Base-by-base conservation (phyloP, 2,797 vertebrate species). In the Notolepis coatsorum region DNA sequence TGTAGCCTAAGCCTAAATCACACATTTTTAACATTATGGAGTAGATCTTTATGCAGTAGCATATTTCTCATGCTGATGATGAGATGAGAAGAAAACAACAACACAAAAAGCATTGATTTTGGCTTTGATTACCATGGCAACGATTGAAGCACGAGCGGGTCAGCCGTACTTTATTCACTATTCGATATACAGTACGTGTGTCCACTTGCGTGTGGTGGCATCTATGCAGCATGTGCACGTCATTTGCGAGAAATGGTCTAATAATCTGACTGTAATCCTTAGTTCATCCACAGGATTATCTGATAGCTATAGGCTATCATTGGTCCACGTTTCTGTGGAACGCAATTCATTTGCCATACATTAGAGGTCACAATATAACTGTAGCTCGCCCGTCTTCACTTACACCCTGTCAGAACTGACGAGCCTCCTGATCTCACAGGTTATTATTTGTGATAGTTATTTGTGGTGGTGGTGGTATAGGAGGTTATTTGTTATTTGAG, bases 231-330 rank as follows among this genome's bases (percentile, higher is more conserved):
- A 35, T 18, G 59, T 17, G 24, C 51, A 60, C 71, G 31, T 24
- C 8, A 4, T 46, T 4, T 46, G 59, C 43, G 48, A 72, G 47
- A 80, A 70, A 24, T 25, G 38, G 45, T 74, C 21, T 37, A 54
- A 13, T 82, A 81, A 77, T 81, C 75, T 68, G 33, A 3, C 21
- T 33, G 38, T 80, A 79, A 84, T 84, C 79, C 68, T 42, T 2
- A 24, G 10, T 63, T 61, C 31, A 84, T 83, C 73, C 53, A 21
- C 35, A 31, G 75, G 73, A 84, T 79, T 76, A 72, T 62, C n/a
- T n/a, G 28, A 23, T 59, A 54, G 50, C 59, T 65, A 9, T 54
- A 45, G 47, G 68, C 47, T 43, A 7, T n/a, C n/a, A n/a, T n/a
- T 41, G 43, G n/a, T n/a, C 7, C 21, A 13, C 31, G 60, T 55